Conservation (phyloP, 2,113 vertebrate species). For the Eptesicus fuscus region DNA sequence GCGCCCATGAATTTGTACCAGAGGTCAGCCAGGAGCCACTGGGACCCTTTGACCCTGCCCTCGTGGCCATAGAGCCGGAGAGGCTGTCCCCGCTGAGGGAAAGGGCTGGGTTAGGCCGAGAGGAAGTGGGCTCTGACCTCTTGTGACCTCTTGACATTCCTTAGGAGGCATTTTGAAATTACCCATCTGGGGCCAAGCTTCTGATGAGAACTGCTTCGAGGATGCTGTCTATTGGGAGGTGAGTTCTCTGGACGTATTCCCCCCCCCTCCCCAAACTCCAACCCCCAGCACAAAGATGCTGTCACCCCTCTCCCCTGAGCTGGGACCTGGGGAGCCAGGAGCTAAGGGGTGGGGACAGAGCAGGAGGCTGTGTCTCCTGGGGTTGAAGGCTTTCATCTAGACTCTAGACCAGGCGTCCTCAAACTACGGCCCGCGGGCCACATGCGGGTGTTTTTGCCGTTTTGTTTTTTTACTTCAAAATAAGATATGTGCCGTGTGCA, state of each 20-base stretch:
- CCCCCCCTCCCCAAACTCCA: no score
- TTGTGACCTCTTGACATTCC: not conserved
- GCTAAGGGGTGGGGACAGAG: not conserved
- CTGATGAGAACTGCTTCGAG: conserved; percentile 94
- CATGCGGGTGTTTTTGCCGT: no score
- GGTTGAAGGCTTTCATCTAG: not conserved
- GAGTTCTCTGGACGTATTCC: conserved; percentile 43
- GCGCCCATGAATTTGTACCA: not conserved
- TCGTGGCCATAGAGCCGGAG: no score
- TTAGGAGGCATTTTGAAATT: conserved; percentile 92
- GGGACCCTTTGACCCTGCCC: not conserved
- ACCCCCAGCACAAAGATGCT: fast-evolving
- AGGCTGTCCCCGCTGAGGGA: not conserved
- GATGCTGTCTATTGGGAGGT: conserved; percentile 97
- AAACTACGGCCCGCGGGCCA: no score
- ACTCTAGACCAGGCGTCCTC: no score
- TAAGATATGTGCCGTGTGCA: no score
- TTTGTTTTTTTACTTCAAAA: no score
- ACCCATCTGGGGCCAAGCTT: conserved; percentile 91
- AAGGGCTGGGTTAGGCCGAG: not conserved
- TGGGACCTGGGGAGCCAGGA: not conserved
- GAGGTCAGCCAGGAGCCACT: not conserved
- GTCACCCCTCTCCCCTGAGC: fast-evolving
- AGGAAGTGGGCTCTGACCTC: not conserved
- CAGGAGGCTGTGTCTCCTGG: not conserved